Base-by-base conservation (phyloP, 2,888 invertebrate genomes). In the Dicranocentrus wangi region DNA sequence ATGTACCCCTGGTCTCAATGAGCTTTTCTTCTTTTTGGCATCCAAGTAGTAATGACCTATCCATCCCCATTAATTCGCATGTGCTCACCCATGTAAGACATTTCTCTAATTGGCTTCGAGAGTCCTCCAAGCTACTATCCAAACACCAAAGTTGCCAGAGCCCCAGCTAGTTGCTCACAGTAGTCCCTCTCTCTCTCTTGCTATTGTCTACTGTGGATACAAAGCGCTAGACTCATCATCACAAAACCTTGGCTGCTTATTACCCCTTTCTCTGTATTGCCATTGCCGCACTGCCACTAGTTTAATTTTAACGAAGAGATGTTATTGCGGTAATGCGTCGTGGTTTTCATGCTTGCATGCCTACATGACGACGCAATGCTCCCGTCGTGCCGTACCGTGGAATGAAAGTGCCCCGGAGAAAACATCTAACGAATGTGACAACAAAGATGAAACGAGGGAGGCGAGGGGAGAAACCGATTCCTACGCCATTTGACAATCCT, bases 41-140 rank as follows among this genome's bases (percentile, higher is more conserved):
- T 63, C 61, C 51, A 23, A 23, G 71, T n/a, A n/a, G n/a, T 79
- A 79, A 79, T 79, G 79, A 79, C 71, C 79, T 79, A 79, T 79
- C 79, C 79, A 58, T 79, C 79, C 66, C 79, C 71, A 79, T 79
- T 79, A 79, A 79, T 79, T 78, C 78, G 78, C 70, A 70, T 78
- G 78, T 78, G 78, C 51, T 78, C 78, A 70, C 63, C 78, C 69
- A 78, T 78, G 78, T 78, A 78, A 78, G 78, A 78, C 78, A 70
- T 78, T 70, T 70, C 78, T 70, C 78, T 78, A 78, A 78, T 78
- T 78, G 78, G 78, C 78, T 78, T 78, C 70, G 55, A 63, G 68
- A 69, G 77, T 69, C 77, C 53, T 66, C 66, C 51, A 19, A 58
- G 43, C 68, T 60, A 39, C 43, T 1, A 13, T 23, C 21, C 25